Conservation (phyloP, 2,888 invertebrate genomes). For the Priocnemis perturbator region DNA sequence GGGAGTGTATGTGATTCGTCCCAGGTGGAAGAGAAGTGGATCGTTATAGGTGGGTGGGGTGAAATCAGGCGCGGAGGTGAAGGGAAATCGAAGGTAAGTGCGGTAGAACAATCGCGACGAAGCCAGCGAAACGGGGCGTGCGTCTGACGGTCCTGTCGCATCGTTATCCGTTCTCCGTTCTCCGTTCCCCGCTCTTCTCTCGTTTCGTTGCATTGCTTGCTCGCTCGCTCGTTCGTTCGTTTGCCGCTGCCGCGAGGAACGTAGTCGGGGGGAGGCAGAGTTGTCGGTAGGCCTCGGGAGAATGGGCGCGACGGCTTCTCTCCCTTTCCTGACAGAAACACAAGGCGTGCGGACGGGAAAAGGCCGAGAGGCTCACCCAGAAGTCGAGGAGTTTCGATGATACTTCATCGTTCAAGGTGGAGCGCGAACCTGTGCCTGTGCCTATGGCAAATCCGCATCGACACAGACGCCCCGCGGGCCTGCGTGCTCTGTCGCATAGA, state of each 20-base stretch:
- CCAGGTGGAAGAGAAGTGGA: too few species aligned
- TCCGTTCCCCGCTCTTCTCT: not conserved
- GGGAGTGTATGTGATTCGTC: too few species aligned
- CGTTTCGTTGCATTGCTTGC: not conserved
- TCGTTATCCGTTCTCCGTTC: not conserved
- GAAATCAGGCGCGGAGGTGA: not conserved
- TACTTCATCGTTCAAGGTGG: not conserved
- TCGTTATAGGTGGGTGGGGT: too few species aligned
- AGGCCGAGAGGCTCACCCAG: conserved; percentile 37
- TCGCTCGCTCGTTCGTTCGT: conserved; percentile 18
- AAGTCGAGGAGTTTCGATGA: conserved; percentile 8
- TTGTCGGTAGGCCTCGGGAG: not conserved
- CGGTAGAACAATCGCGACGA: conserved; percentile 39
- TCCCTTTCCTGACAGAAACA: not conserved
- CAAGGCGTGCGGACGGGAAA: not conserved
- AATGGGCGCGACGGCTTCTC: too few species aligned
- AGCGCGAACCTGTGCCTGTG: not conserved
- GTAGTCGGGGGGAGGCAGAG: not conserved
- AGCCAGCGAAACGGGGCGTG: conserved; percentile 27
- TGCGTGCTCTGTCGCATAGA: too few species aligned
- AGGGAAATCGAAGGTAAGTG: conserved; percentile 45
- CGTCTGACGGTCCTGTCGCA: conserved; percentile 43
- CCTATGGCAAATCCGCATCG: conserved; percentile 12
- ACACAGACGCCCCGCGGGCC: too few species aligned
- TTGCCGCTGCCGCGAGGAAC: conserved; percentile 23